phyloP scores from a whole-genome alignment of 2,888 invertebrate genomes.

The Palloptera scutellata region DNA sequence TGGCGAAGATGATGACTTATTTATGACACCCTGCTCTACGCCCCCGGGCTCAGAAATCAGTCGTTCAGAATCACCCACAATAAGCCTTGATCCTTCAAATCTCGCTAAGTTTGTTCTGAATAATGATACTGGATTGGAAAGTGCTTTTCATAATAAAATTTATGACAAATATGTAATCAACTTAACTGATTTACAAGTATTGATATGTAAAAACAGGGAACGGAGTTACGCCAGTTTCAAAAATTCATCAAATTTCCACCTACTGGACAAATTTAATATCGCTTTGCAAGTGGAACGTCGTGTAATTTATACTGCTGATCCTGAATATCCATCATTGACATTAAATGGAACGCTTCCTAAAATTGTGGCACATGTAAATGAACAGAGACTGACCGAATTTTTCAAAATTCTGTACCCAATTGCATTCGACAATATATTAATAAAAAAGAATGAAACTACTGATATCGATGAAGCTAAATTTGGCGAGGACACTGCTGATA shows the following conservation, averaged over 20 bases:
- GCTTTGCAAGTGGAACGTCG: conserved; percentile 79
- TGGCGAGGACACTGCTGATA: conserved; percentile 8
- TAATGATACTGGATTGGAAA: conserved; percentile 69
- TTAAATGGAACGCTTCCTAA: conserved; percentile 86
- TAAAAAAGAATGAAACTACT: conserved; percentile 1
- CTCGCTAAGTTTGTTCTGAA: conserved; percentile 70
- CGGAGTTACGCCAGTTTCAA: conserved; percentile 88
- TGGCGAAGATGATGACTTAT: conserved; percentile 72
- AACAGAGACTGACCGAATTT: conserved; percentile 81
- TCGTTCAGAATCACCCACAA: conserved; percentile 65
- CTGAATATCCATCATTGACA: conserved; percentile 84
- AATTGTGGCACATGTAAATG: conserved; percentile 88
- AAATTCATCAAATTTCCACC: conserved; percentile 84
- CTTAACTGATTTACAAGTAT: conserved; percentile 83
- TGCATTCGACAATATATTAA: conserved; percentile 38
- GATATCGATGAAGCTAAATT: conserved; percentile 1
- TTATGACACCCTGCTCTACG: conserved; percentile 87
- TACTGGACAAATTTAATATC: conserved; percentile 82
- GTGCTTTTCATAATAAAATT: conserved; percentile 72
- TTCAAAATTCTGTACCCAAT: conserved; percentile 65
- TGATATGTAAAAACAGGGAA: conserved; percentile 88
- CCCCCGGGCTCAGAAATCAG: conserved; percentile 81
- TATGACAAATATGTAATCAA: conserved; percentile 83
- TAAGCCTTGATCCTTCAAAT: conserved; percentile 63
- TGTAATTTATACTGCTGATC: conserved; percentile 83